Base-by-base conservation (phyloP, 2,888 invertebrate species). In the Tachina lurida region DNA sequence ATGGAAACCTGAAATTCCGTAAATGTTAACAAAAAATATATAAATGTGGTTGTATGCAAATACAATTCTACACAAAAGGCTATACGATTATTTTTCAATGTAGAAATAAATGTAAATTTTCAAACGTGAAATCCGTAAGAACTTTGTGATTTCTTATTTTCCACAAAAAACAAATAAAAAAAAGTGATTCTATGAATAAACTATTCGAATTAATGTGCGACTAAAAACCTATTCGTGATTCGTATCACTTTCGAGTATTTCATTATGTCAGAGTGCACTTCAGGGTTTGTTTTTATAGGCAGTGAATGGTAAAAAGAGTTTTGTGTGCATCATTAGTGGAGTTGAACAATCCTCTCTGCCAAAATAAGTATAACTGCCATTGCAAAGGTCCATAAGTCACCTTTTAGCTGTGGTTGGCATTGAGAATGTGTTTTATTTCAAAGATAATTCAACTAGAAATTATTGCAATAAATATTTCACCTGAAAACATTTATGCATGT, bases 341-440 rank as follows among this genome's bases (percentile, higher is more conserved):
- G 56, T 45, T 19, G 19, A 76, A 54, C 19, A 52, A 19, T 56
- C 56, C 12, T 31, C 39, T 17, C 22, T 49, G 41, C 49, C 31
- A n/a, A 75, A 56, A 65, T 31, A 75, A 56, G 56, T 31, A 31
- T 45, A 45, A 58, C 47, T 74, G 52, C 52, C 49, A 63, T 43
- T 63, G 22, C 9, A 56, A 60, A 54, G 22, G 78, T 75, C 74
- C 52, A 85, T 82, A 85, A 81, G 82, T 78, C 77, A 82, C 58
- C 43, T 78, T 73, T 54, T 78, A 49, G 43, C 62, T 85, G 81
- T 62, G 62, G 73, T 19, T 82, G 85, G 78, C 85, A 85, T 54
- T 78, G 82, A 41, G 85, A 82, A 82, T 82, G 70, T 78, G 78
- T 78, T 82, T 82, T 78, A 85, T 85, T 78, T 85, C 63, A 39